Percentiles rank a stretch among this genome's conserved stretches.
Conservation (phyloP, 2,113 vertebrate species). For the Manacus vitellinus region DNA sequence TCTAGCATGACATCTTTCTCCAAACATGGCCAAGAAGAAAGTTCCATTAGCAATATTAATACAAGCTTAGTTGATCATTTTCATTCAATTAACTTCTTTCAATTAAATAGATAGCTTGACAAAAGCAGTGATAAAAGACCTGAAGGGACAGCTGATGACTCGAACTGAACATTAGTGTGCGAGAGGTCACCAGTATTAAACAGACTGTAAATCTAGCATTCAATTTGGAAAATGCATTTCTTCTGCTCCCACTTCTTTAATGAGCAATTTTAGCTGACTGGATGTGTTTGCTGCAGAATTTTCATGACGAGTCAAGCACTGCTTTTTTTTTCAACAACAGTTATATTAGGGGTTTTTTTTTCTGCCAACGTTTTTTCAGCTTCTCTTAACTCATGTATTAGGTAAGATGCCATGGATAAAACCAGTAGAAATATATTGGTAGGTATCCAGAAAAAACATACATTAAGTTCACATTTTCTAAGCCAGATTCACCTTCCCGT, state of each 20-base stretch:
- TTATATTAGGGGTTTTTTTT: neutral
- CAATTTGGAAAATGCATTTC: constrained; percentile 98
- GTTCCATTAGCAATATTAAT: constrained; percentile 99
- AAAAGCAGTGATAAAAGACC: constrained; percentile 99
- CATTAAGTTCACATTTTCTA: neutral
- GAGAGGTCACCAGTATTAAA: constrained; percentile 89
- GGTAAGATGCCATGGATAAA: neutral
- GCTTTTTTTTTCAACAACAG: neutral
- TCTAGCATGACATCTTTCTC: constrained; percentile 94
- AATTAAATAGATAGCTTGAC: constrained; percentile 99
- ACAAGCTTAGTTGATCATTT: constrained; percentile 99
- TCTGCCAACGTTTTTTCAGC: constrained; percentile 25
- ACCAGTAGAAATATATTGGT: neutral
- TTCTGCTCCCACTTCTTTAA: constrained; percentile 91
- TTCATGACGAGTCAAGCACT: constrained; percentile 73
- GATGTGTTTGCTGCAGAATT: constrained; percentile 83
- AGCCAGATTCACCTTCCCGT: neutral
- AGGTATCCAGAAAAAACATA: neutral
- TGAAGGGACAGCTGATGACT: constrained; percentile 92
- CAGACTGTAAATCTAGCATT: constrained; percentile 97
- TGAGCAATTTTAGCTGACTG: constrained; percentile 94
- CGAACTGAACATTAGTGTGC: constrained; percentile 92
- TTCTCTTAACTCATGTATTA: neutral
- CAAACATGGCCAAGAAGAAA: constrained; percentile 99
- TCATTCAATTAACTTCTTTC: constrained; percentile 99